A percentile compares a stretch with the other conserved stretches of the same genome.
phyloP scores from a whole-genome alignment of 2,888 invertebrate species.

The Metopia argyrocephala region DNA sequence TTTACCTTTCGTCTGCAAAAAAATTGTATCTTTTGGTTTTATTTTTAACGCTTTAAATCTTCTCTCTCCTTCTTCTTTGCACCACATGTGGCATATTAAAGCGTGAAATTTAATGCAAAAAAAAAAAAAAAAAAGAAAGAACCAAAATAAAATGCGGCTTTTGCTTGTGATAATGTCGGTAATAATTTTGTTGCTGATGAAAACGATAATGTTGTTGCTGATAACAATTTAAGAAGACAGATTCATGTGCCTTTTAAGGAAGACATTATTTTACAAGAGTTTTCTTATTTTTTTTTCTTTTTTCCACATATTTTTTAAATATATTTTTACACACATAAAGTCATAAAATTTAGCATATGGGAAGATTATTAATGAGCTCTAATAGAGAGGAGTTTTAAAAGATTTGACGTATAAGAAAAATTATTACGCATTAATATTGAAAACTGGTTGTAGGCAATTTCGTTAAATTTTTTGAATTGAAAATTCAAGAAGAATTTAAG shows the following conservation, averaged over 20 bases:
- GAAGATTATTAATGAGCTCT: conserved; percentile 1
- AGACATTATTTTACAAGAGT: conserved; percentile 17
- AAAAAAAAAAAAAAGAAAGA: conserved; percentile 7
- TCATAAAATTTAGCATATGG: conserved; percentile 1
- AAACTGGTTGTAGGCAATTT: too few species aligned
- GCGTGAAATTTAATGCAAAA: conserved; percentile 47
- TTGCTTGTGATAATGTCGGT: conserved; percentile 52
- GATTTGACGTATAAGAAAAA: not conserved
- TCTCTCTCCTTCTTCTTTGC: conserved; percentile 7
- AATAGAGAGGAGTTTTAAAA: not conserved
- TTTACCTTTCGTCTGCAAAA: conserved; percentile 11
- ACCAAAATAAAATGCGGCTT: not conserved
- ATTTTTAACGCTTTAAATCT: conserved; percentile 23
- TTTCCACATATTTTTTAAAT: not conserved
- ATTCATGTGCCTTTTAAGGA: not conserved
- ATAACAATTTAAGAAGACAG: conserved; percentile 4
- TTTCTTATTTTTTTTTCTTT: not conserved
- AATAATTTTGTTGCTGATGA: conserved; percentile 43
- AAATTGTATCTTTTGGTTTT: conserved; percentile 15
- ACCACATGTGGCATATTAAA: conserved; percentile 63
- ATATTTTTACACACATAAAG: not conserved
- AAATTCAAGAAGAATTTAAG: too few species aligned
- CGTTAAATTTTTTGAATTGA: too few species aligned
- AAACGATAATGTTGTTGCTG: conserved; percentile 3
- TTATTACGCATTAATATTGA: too few species aligned